Conservation (phyloP, 2,113 vertebrate species). For the Tragelaphus buxtoni region DNA sequence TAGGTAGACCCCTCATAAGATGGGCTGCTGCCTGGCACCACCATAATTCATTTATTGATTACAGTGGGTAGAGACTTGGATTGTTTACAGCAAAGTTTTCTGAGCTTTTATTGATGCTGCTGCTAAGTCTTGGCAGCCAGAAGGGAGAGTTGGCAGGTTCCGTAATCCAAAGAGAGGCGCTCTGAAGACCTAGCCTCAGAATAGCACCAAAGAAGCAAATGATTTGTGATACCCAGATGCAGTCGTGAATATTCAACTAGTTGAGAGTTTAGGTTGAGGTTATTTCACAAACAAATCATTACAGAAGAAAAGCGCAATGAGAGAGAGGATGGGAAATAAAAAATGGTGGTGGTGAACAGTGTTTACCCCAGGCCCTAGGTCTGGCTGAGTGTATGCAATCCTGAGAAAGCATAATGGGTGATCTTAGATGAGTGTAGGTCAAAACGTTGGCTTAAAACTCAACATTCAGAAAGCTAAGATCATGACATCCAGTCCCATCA, state of each 20-base stretch:
- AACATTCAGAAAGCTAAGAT: neutral
- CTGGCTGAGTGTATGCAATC: neutral
- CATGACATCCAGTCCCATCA: neutral
- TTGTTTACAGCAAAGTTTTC: constrained; percentile 57
- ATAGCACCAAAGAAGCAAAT: constrained; percentile 34
- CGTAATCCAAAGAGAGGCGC: constrained; percentile 18
- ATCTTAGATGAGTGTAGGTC: neutral
- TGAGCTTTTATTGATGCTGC: constrained; percentile 56
- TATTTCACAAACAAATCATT: constrained; percentile 46
- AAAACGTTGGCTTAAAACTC: neutral
- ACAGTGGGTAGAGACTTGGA: constrained; percentile 40
- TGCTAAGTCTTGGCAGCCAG: constrained; percentile 66
- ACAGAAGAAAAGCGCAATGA: neutral
- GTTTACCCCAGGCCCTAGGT: neutral
- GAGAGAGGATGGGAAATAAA: neutral
- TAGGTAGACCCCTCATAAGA: neutral
- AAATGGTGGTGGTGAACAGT: neutral
- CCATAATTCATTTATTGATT: constrained; percentile 53
- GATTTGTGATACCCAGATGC: constrained; percentile 53
- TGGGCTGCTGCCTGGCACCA: neutral
- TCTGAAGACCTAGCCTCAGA: constrained; percentile 7
- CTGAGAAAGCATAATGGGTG: neutral
- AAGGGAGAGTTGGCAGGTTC: constrained; percentile 53
- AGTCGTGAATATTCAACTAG: constrained; percentile 51
- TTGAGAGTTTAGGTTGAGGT: neutral